Conservation (phyloP, 2,113 vertebrate species). For the Phrynosoma platyrhinos region DNA sequence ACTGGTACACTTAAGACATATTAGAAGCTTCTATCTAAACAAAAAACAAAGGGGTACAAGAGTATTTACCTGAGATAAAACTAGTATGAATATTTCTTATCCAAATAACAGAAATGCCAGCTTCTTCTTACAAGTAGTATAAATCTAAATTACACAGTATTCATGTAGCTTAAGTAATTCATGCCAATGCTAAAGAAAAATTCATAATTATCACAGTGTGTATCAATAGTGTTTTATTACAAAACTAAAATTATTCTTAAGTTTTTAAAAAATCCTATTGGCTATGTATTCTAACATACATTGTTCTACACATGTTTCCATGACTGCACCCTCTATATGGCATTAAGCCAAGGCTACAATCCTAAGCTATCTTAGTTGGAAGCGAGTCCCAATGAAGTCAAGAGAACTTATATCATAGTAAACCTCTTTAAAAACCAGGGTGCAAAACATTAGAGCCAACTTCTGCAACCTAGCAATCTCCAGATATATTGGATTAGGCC, state of each 20-base stretch:
- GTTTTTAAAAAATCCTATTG: constrained; percentile 72
- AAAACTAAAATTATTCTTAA: constrained; percentile 79
- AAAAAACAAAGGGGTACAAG: constrained; percentile 71
- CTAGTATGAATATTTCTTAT: constrained; percentile 78
- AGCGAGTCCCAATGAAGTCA: constrained; percentile 22
- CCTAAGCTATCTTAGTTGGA: constrained; percentile 27
- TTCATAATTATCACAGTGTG: constrained; percentile 80
- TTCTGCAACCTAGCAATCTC: background rate
- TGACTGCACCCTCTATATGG: constrained; percentile 70
- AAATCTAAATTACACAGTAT: constrained; percentile 83
- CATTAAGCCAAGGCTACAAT: constrained; percentile 74
- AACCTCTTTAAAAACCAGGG: constrained; percentile 21
- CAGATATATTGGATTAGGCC: background rate
- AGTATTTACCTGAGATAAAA: constrained; percentile 85
- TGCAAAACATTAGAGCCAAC: background rate
- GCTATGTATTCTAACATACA: constrained; percentile 75
- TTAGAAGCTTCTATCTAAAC: constrained; percentile 70
- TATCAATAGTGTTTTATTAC: constrained; percentile 78
- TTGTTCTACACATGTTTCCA: constrained; percentile 66
- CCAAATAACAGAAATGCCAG: constrained; percentile 76
- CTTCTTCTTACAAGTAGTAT: constrained; percentile 69
- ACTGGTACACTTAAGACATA: constrained; percentile 69
- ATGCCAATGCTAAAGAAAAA: constrained; percentile 75
- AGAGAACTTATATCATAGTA: background rate
- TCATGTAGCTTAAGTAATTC: constrained; percentile 81